phyloP scores from a whole-genome alignment of 2,113 vertebrate genomes.

The Gadus chalcogrammus region DNA sequence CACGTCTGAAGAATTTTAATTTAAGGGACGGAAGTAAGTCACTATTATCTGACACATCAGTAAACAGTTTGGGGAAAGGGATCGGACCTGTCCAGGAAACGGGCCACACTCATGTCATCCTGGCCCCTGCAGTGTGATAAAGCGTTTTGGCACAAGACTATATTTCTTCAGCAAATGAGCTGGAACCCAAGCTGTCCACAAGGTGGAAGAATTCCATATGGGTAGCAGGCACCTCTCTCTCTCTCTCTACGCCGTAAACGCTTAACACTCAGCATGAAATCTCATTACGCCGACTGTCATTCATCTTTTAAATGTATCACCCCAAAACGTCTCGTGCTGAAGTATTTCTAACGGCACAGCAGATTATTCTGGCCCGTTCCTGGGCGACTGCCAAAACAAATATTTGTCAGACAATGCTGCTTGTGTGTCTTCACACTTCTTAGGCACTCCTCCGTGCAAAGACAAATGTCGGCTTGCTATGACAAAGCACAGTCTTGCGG shows the following conservation, averaged over 20 bases:
- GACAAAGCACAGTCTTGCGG: slow-evolving; percentile 36
- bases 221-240: slow-evolving; percentile 24
- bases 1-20: background rate
- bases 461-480: slow-evolving; percentile 44
- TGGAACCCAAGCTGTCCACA: slow-evolving; percentile 4
- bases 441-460: slow-evolving; percentile 35
- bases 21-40: background rate
- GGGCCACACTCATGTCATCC: too few relatives aligned
- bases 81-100: background rate
- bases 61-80: too few relatives aligned
- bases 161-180: too few relatives aligned
- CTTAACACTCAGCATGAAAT: slow-evolving; percentile 34
- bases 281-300: slow-evolving; percentile 38
- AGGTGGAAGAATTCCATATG: slow-evolving; percentile 37
- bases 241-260: background rate
- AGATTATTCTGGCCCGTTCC: slow-evolving; percentile 42
- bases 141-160: too few relatives aligned
- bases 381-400: slow-evolving; percentile 61
- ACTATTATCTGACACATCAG: background rate
- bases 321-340: slow-evolving; percentile 28
- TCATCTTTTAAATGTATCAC: slow-evolving; percentile 37
- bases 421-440: slow-evolving; percentile 55
- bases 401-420: slow-evolving; percentile 49
- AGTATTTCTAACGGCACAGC: slow-evolving; percentile 32
- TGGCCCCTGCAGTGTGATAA: too few relatives aligned